Percentiles rank a stretch among this genome's conserved stretches.
Evolutionary conservation across 2,113 vertebrate genomes (phyloP).

Genomic region (Siphamia tubifer): DNA sequence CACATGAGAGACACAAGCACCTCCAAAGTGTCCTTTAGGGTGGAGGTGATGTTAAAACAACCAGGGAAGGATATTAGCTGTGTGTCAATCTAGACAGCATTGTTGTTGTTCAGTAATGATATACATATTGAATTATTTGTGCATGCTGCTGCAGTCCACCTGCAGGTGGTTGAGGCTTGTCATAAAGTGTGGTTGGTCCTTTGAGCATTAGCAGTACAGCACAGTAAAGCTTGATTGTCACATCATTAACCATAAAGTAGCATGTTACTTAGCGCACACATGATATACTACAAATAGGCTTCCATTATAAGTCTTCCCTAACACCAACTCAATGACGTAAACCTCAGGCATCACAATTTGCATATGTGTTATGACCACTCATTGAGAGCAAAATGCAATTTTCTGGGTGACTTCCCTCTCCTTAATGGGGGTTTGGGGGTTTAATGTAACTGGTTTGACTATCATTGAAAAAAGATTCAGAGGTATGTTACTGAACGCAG

Average conservation of each 20-base stretch:
- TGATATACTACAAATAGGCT: background rate
- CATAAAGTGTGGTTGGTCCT: constrained; percentile 1
- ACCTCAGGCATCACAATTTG: constrained; percentile 18
- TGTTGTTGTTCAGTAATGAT: constrained; percentile 5
- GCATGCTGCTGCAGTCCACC: background rate
- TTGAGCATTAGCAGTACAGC: constrained; percentile 13
- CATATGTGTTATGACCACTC: constrained; percentile 30
- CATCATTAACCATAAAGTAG: constrained; percentile 31
- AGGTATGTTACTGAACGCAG: background rate
- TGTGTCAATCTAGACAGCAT: constrained; percentile 1
- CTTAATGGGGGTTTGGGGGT: background rate
- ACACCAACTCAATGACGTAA: background rate
- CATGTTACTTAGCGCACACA: background rate
- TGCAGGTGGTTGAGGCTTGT: background rate
- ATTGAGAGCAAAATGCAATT: constrained; percentile 53
- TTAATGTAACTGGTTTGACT: constrained; percentile 31
- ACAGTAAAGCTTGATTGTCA: constrained; percentile 15
- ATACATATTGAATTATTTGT: constrained; percentile 43
- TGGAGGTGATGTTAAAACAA: background rate
- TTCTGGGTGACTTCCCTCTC: constrained; percentile 53
- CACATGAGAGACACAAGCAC: background rate
- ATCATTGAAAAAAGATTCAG: constrained; percentile 3
- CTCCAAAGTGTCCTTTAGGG: background rate
- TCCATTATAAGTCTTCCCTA: constrained; percentile 18
- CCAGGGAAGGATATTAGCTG: constrained; percentile 15